A percentile compares a stretch with the other conserved stretches of the same genome.
phyloP scores from a whole-genome alignment of 2,113 vertebrate species.

The Sinosuthora webbiana region DNA sequence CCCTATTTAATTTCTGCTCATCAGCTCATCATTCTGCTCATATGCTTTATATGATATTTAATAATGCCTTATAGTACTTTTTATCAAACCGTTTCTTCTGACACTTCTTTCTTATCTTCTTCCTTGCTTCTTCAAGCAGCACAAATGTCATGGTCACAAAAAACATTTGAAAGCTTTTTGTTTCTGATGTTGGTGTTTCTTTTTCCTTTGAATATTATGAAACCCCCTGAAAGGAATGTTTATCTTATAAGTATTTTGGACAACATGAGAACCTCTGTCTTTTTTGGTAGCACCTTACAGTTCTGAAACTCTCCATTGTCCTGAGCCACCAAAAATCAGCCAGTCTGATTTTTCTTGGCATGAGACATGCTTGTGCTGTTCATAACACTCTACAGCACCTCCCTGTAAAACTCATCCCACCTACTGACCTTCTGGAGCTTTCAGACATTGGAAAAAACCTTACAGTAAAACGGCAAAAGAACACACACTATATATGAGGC shows the following conservation, averaged over 20 bases:
- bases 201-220: neutral
- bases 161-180: neutral
- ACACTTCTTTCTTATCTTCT: neutral
- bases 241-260: neutral
- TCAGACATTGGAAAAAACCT: neutral
- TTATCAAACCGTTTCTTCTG: neutral
- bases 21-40: neutral
- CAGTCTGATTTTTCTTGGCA: neutral
- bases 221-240: fast-evolving
- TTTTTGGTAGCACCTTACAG: neutral
- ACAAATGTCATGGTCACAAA: neutral
- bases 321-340: neutral
- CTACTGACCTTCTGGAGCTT: neutral
- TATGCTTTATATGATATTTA: neutral
- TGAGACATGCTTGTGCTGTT: neutral
- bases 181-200: neutral
- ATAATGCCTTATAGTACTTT: neutral
- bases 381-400: neutral
- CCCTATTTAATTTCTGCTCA: neutral
- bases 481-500: neutral
- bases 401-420: neutral
- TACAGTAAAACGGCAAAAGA: neutral
- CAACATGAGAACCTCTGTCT: neutral
- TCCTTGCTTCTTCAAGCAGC: neutral
- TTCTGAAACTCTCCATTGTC: neutral